A percentile compares a stretch with the other conserved stretches of the same genome.
These are phyloP conservation scores for Drosophila takahashii DNA, from an alignment of 1,140 invertebrate genomes.

Conservation along the genomic window DNA sequence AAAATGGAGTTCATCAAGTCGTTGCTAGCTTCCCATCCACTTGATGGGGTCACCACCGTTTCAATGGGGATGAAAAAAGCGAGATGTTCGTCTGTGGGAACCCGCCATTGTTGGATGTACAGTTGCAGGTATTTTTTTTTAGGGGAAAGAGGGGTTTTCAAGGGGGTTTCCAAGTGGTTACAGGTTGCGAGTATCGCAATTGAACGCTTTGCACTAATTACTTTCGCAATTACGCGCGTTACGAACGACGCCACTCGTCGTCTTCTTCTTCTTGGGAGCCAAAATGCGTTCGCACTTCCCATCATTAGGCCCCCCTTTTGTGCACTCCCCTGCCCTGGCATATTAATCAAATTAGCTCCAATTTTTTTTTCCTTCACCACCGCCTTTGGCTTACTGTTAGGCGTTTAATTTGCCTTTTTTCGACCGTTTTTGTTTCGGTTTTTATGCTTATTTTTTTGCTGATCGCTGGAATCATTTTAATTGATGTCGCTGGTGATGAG, in stretches of 20 bases:
- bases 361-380: slow-evolving; percentile 55
- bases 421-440: slow-evolving; percentile 29
- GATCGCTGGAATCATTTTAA: slow-evolving; percentile 75
- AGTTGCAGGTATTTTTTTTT: slow-evolving; percentile 20
- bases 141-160: neutral
- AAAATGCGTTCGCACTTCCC: slow-evolving; percentile 73
- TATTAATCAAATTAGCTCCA: slow-evolving; percentile 81
- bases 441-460: slow-evolving; percentile 11
- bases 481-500: slow-evolving; percentile 63
- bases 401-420: slow-evolving; percentile 41
- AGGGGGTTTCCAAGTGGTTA: neutral
- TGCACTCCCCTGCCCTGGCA: slow-evolving; percentile 31
- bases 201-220: slow-evolving; percentile 78
- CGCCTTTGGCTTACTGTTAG: slow-evolving; percentile 64
- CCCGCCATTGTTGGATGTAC: slow-evolving; percentile 16
- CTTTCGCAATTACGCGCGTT: slow-evolving; percentile 76
- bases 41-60: slow-evolving; percentile 16
- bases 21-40: slow-evolving; percentile 4
- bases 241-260: slow-evolving; percentile 41
- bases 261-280: slow-evolving; percentile 62
- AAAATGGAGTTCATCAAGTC: slow-evolving; percentile 13
- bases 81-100: slow-evolving; percentile 24
- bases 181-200: slow-evolving; percentile 43
- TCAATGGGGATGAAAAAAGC: neutral
- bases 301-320: slow-evolving; percentile 62